Conservation (phyloP, 2,797 vertebrate genomes). For the Anguilla megastoma region DNA sequence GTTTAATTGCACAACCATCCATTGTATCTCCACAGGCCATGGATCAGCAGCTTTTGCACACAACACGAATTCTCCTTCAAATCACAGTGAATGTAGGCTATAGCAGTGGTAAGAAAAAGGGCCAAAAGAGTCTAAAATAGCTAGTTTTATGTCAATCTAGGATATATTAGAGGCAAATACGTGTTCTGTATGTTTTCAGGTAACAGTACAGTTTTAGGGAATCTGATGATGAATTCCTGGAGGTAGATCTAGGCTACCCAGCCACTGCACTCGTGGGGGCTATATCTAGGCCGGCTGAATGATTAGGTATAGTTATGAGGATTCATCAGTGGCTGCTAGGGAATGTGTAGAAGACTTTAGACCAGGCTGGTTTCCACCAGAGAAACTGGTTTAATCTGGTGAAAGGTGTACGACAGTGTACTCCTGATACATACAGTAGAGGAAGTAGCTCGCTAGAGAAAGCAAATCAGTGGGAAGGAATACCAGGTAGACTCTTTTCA, state of each 20-base stretch:
- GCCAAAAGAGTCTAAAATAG: no score
- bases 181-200: not conserved
- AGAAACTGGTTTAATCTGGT: not conserved
- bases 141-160: not conserved
- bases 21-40: not conserved
- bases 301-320: not conserved
- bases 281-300: not conserved
- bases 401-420: not conserved
- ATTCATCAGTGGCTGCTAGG: not conserved
- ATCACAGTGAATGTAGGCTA: conserved; percentile 6
- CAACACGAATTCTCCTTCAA: not conserved
- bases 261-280: not conserved
- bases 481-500: not conserved
- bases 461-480: not conserved
- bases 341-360: conserved; percentile 8
- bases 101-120: conserved; percentile 11
- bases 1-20: not conserved
- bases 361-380: not conserved
- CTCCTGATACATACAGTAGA: not conserved
- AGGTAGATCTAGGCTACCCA: not conserved
- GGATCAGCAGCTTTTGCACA: not conserved
- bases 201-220: not conserved
- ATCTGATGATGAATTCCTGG: not conserved
- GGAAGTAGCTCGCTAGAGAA: not conserved
- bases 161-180: not conserved